Evolutionary conservation across 53 echinoderm and acorn worm species (phyloP), one percentile per base, ranked within the genome.

Genomic region (Astropecten irregularis): DNA sequence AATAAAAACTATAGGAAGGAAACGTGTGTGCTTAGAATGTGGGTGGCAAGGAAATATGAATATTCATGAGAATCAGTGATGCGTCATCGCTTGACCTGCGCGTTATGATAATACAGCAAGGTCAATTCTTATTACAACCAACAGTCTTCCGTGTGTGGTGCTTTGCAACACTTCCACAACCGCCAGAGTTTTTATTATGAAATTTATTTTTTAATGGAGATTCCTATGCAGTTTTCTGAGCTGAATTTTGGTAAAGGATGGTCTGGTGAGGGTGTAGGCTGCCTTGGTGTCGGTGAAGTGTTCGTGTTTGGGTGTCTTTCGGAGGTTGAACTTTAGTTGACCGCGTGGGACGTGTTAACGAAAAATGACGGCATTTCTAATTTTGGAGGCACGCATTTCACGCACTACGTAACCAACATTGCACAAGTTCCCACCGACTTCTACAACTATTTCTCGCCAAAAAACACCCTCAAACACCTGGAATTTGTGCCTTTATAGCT

Each of bases 61-160:
- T 79, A 79, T 79, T 61, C 79, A 79, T 79, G 79, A 79, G 46
- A 8, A n/a, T n/a, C 36, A 26, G 10, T 20, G 11, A 34, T 71
- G 61, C 79, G 79, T 79, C 79, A 79, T 79, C 79, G 11, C 38
- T 61, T 79, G 79, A 79, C 79, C 47, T 42, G 46, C 23, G 37
- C 13, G 55, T 39, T 42, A 42, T 42, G 42, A 42, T 42, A 42
- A 42, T 42, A 11, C 42, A 42, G 56, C 63, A 63, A n/a, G 33
- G 18, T 27, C 27, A 36, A 33, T 28, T 65, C 33, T 26, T 61
- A 61, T 30, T 61, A 5, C 61, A 61, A 40, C 22, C 42, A 42
- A 42, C 42, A 42, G 42, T 42, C 42, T 42, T 42, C 42, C 42
- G 42, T 8, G 42, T 42, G 11, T 42, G n/a, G n/a, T n/a, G n/a